These are phyloP conservation scores for Sinocyclocheilus grahami DNA, from an alignment of 2,113 vertebrate genomes.

Conservation along the genomic window DNA sequence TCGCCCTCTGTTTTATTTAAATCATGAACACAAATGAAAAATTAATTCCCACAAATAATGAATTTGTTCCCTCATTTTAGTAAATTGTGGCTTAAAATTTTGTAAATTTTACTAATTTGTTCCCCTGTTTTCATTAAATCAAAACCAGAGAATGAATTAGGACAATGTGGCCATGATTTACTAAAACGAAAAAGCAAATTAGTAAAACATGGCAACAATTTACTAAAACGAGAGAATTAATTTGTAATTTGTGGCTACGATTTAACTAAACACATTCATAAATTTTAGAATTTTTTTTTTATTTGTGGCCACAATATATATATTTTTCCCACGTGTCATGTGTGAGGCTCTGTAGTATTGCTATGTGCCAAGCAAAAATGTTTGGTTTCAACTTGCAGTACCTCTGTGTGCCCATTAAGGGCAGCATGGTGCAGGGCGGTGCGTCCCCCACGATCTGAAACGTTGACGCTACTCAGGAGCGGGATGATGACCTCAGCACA, in stretches of 20 bases:
- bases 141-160: not conserved
- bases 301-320: not conserved
- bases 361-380: not conserved
- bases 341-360: not conserved
- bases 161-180: not conserved
- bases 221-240: not conserved
- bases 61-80: not conserved
- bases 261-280: not conserved
- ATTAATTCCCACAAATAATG: not conserved
- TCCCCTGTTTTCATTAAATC: not conserved
- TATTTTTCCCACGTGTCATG: not conserved
- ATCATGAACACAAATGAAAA: not conserved
- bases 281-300: not conserved
- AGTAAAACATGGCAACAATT: too few species aligned
- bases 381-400: conserved; percentile 54
- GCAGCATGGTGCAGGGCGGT: conserved; percentile 94
- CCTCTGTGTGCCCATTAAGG: conserved; percentile 94
- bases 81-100: not conserved
- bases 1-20: not conserved
- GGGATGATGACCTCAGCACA: conserved; percentile 93
- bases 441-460: conserved; percentile 91
- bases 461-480: conserved; percentile 91
- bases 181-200: not conserved
- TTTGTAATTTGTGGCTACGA: not conserved
- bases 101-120: not conserved